Evolutionary conservation across 1,140 invertebrate genomes (phyloP), one percentile per base, ranked within the genome.

Genomic region (Drosophila teissieri): DNA sequence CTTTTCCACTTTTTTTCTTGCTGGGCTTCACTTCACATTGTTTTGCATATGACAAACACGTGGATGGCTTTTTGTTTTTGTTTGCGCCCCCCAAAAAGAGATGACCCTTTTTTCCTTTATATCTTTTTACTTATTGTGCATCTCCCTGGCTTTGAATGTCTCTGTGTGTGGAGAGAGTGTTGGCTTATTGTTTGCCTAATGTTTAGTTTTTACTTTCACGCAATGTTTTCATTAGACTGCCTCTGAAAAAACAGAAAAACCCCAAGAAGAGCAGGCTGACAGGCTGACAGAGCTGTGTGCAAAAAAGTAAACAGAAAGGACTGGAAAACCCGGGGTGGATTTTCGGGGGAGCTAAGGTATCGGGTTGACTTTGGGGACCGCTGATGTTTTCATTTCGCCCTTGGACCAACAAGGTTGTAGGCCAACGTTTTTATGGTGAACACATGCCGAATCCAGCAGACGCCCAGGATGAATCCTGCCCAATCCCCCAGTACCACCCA

Each of bases 181-280:
- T 62, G 69, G 56, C 54, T 80, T 80, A 68, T 69, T 82, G 83
- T 86, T 78, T 86, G 74, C 75, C 49, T 86, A 86, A 88, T 86
- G 83, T 86, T 86, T 88, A 86, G 78, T 86, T 86, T 83, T 86
- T 83, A 86, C 82, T 88, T 86, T 88, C 82, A 86, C 83, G 82
- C 82, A 86, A 86, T 86, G 82, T 88, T 86, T 86, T 86, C 74
- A 86, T 86, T 86, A 86, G 78, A 88, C 86, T 72, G 67, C n/a
- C 37, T 22, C 27, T 19, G 10, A 24, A 44, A 39, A 48, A 37
- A 1, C 14, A 14, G 37, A 31, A 31, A 31, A 31, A 31, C 31
- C 8, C 19, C 40, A 31, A 40, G n/a, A 42, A 48, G 3, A 36
- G 42, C 1, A 6, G 19, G n/a, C 27, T 37, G 34, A 37, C 45